These are phyloP conservation scores for Tetheella fluctuosa DNA, from an alignment of 2,888 invertebrate species.

Conservation along the genomic window DNA sequence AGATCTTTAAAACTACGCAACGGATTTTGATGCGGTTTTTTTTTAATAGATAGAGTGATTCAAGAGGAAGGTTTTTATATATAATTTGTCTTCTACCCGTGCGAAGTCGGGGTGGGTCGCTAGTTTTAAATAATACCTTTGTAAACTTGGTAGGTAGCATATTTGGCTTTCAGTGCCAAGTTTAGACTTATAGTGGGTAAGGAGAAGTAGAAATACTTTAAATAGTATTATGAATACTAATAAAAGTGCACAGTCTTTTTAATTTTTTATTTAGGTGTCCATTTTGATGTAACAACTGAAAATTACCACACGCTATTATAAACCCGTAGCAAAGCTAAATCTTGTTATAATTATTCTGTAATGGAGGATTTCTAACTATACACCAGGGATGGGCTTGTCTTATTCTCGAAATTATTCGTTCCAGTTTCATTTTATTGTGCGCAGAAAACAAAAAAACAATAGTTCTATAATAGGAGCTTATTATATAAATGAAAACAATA, in stretches of 20 bases:
- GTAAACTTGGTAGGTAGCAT: no score
- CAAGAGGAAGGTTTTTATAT: no score
- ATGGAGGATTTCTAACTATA: constrained; percentile 49
- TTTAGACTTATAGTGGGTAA: background rate
- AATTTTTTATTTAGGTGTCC: constrained; percentile 77
- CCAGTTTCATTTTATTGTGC: constrained; percentile 44
- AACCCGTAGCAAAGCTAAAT: constrained; percentile 81
- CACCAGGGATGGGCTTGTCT: constrained; percentile 44
- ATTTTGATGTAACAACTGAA: constrained; percentile 76
- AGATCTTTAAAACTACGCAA: no score
- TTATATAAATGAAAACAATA: background rate
- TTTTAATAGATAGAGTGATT: no score
- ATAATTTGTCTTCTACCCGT: no score
- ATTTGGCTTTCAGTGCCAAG: no score
- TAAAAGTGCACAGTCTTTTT: constrained; percentile 51
- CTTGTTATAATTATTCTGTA: constrained; percentile 56
- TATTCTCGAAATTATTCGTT: constrained; percentile 29
- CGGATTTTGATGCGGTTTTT: no score
- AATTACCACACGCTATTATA: constrained; percentile 73
- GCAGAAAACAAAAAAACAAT: constrained; percentile 35
- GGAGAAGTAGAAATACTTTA: background rate
- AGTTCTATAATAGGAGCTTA: background rate
- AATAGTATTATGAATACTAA: constrained; percentile 14
- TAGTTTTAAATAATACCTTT: no score
- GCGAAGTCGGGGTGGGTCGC: no score